Conservation (phyloP, 2,888 invertebrate species). For the Stenichneumon culpator region DNA sequence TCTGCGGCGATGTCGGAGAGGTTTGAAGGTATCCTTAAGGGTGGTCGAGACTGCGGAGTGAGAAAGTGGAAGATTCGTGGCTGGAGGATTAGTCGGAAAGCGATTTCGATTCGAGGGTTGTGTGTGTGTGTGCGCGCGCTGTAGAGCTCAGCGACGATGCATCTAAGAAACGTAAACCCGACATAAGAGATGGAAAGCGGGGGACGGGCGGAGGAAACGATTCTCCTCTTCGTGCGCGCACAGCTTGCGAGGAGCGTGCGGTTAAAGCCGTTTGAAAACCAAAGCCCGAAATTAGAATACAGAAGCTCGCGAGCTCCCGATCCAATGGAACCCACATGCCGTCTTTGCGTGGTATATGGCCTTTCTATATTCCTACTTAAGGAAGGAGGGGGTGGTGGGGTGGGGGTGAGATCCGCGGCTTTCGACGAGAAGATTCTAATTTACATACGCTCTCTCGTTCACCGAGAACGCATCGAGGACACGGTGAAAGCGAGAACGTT, state of each 20-base stretch:
- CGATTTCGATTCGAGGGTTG: slow-evolving; percentile 78
- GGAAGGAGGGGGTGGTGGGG: slow-evolving; percentile 21
- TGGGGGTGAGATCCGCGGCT: slow-evolving; percentile 70
- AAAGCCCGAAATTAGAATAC: slow-evolving; percentile 83
- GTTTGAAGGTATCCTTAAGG: slow-evolving; percentile 34
- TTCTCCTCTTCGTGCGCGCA: slow-evolving; percentile 28
- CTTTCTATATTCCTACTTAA: slow-evolving; percentile 56
- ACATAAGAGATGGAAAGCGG: slow-evolving; percentile 17
- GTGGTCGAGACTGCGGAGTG: slow-evolving; percentile 20
- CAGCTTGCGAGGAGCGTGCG: slow-evolving; percentile 55
- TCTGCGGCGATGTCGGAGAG: slow-evolving; percentile 45
- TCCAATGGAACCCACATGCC: slow-evolving; percentile 78
- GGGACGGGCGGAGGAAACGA: slow-evolving; percentile 31
- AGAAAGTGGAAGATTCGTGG: slow-evolving; percentile 63
- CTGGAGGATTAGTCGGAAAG: slow-evolving; percentile 82
- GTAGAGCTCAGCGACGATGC: slow-evolving; percentile 70
- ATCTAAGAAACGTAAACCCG: slow-evolving; percentile 77
- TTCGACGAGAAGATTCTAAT: slow-evolving; percentile 80
- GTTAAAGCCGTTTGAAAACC: slow-evolving; percentile 76
- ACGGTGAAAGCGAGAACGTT: slow-evolving; percentile 63
- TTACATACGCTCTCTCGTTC: slow-evolving; percentile 80
- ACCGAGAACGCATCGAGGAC: slow-evolving; percentile 75
- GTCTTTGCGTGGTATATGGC: slow-evolving; percentile 62
- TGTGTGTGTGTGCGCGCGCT: slow-evolving; percentile 51
- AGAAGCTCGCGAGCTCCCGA: slow-evolving; percentile 74